Evolutionary conservation across 2,888 invertebrate species (phyloP), one percentile per base, ranked within the genome.

Genomic region (Ochropacha duplaris): DNA sequence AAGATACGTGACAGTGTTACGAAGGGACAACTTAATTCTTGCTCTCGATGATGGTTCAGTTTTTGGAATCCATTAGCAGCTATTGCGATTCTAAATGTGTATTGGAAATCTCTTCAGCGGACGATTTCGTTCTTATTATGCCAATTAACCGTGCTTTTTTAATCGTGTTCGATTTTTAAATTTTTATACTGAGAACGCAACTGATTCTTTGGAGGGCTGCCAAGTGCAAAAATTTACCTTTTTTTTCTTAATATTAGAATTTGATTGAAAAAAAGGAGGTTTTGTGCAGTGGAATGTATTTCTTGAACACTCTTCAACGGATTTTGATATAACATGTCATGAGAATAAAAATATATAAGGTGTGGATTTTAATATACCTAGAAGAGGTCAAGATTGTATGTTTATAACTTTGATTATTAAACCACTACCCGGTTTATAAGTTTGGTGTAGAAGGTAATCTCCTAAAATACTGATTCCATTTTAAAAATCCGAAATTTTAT

Each of bases 11-110:
- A 79, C 79, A 62, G 65, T 68, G 58, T 69, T 80, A 71, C 79
- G 54, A 66, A 82, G 57, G 28, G 57, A 70, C 73, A 72, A 75
- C 81, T 81, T 81, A 82, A 75, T 81, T 82, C 78, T 74, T 71
- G 71, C 71, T 64, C 72, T 64, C 68, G 69, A 70, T 71, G 68
- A 76, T 72, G 68, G 74, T 69, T 72, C 71, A 66, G 64, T 72
- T 69, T 71, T 69, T 66, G 54, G 69, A 73, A 78, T 74, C 80
- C 77, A 78, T 81, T 81, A 79, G 69, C 58, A 51, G 62, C 65
- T 66, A 76, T 79, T 74, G 62, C 56, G 64, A 79, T 77, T 76
- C 78, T 68, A 67, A 75, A 70, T 73, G 78, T 73, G 68, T 78
- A 74, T 72, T 56, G 62, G 57, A 67, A 69, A 66, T 64, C 64